Conservation (phyloP, 2,797 vertebrate genomes). For the Nannoperca obscura region DNA sequence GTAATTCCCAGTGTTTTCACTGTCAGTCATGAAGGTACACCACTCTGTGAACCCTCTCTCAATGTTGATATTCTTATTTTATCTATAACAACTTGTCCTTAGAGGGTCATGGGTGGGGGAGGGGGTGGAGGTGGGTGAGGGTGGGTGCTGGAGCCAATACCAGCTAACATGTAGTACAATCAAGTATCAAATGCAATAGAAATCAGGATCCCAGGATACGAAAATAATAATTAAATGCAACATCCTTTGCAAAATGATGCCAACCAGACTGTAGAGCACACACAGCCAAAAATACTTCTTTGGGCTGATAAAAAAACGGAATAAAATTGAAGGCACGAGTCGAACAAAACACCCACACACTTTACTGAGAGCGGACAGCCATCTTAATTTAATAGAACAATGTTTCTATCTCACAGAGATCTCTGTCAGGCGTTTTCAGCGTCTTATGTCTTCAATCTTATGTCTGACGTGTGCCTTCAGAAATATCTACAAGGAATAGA, state of each 20-base stretch:
- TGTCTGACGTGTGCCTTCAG: background rate
- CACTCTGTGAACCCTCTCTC: background rate
- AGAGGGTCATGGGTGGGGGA: no score
- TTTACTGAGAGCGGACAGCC: background rate
- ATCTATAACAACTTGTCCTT: no score
- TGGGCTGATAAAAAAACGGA: no score
- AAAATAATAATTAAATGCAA: background rate
- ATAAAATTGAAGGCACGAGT: no score
- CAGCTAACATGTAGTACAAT: no score
- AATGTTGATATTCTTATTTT: background rate
- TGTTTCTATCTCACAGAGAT: background rate
- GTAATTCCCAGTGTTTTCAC: constrained; percentile 21
- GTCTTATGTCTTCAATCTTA: background rate
- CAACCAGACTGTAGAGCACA: background rate
- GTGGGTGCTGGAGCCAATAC: no score
- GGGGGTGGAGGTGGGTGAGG: no score
- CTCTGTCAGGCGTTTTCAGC: background rate
- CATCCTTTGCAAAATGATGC: background rate
- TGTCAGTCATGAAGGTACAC: constrained; percentile 8
- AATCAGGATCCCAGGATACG: background rate
- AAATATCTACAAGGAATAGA: background rate
- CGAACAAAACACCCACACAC: no score
- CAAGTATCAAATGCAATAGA: background rate
- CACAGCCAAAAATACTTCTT: no score
- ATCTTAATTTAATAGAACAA: background rate